A percentile compares a stretch with the other conserved stretches of the same genome.
These are phyloP conservation scores for Sarcophaga bullata DNA, from an alignment of 1,140 invertebrate genomes.

Conservation along the genomic window DNA sequence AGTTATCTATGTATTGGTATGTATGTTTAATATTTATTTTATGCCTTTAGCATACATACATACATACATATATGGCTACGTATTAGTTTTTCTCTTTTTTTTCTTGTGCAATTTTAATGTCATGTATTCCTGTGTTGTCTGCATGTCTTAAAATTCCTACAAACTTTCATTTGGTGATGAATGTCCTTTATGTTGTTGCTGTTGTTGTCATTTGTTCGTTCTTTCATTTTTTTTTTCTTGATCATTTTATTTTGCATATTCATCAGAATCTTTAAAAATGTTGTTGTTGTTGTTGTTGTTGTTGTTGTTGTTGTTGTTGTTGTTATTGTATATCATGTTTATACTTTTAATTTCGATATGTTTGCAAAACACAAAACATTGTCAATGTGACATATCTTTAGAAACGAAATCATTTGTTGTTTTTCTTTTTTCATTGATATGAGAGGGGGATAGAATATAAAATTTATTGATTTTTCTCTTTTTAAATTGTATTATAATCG, in stretches of 20 bases:
- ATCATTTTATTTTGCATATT: not conserved
- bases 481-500: no score
- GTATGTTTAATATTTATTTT: no score
- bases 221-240: not conserved
- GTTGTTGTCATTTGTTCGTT: no score
- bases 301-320: not conserved
- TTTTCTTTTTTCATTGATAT: no score
- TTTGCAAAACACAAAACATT: not conserved
- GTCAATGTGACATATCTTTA: not conserved
- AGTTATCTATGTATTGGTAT: no score
- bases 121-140: not conserved
- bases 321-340: not conserved
- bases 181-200: not conserved
- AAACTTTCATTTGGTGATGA: not conserved
- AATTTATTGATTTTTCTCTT: no score
- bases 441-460: no score
- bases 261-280: slow-evolving; percentile 5
- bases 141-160: not conserved
- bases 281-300: not conserved
- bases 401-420: not conserved
- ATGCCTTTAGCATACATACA: no score
- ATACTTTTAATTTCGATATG: not conserved
- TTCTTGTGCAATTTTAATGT: no score
- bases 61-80: no score
- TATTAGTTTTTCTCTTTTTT: no score